Evolutionary conservation across 2,888 invertebrate species (phyloP), one percentile per base, ranked within the genome.

Genomic region (Limnephilus auricula): DNA sequence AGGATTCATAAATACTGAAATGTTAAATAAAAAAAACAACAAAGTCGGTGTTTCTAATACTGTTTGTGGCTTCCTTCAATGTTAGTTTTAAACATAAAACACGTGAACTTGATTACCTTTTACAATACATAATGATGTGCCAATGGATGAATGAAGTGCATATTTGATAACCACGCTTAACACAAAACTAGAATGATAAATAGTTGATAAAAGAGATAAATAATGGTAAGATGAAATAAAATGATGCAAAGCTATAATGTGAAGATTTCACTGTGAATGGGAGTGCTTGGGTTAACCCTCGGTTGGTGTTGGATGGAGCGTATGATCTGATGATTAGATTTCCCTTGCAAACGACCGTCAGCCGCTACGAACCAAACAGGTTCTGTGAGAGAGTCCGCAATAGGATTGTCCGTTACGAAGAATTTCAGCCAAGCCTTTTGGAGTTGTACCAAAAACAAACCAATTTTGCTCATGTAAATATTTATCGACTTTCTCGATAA

Each of bases 351-450:
- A 82, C 91, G 93, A 88, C 93, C 92, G 90, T 95, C 94, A 93
- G 95, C 95, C 93, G 94, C 95, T 93, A 94, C 94, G 94, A 95
- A 95, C 95, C 96, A 95, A 94, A 95, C 94, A 94, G 96, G 95
- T 94, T 95, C 95, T 94, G 95, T 95, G 94, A 95, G 94, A 94
- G 95, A 95, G 94, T 96, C 95, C 95, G 95, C 95, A 94, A 95
- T 95, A 94, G 95, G 95, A 94, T 95, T 94, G 94, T 96, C 96
- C 94, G 96, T 96, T 94, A 96, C 95, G 96, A 95, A 96, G 96
- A 96, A 96, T 94, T 96, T 96, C 96, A 96, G 96, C 96, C 96
- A 96, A 94, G 96, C 96, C 96, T 96, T 96, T 90, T 89, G 91
- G 88, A 82, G 80, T 85, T 79, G 89, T 86, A 92, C 92, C 92